Conservation (phyloP, 1,140 invertebrate species). For the Hycleus cichorii region DNA sequence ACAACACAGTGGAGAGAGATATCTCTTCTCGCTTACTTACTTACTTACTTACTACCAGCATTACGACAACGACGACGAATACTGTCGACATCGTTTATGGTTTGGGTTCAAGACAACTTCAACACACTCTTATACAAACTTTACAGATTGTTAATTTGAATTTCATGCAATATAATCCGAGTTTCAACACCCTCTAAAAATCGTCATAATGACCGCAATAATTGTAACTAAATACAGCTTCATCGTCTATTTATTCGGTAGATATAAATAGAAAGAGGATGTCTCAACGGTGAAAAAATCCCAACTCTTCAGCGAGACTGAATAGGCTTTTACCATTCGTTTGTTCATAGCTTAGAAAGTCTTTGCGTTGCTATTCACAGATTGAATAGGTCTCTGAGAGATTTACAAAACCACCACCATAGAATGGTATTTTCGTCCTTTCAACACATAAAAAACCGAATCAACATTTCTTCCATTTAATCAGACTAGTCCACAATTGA, state of each 20-base stretch:
- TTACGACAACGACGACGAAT: conserved; percentile 7
- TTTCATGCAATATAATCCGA: too few species aligned
- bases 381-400: conserved; percentile 7
- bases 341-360: conserved; percentile 9
- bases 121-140: too few species aligned
- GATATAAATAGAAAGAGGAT: neutral
- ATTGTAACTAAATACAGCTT: too few species aligned
- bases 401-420: conserved; percentile 4
- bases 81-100: too few species aligned
- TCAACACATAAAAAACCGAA: conserved; percentile 7
- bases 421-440: neutral
- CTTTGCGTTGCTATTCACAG: conserved; percentile 11
- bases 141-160: too few species aligned
- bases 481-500: too few species aligned
- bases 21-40: conserved; percentile 20
- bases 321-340: conserved; percentile 5
- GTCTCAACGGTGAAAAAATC: neutral
- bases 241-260: too few species aligned
- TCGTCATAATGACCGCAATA: too few species aligned
- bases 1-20: conserved; percentile 18
- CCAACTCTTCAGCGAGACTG: neutral
- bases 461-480: conserved; percentile 7
- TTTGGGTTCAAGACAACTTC: too few species aligned
- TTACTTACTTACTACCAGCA: conserved; percentile 11
- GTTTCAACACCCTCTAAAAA: too few species aligned